These are phyloP conservation scores for Lomographa bimaculata DNA, from an alignment of 2,888 invertebrate species.

Conservation along the genomic window DNA sequence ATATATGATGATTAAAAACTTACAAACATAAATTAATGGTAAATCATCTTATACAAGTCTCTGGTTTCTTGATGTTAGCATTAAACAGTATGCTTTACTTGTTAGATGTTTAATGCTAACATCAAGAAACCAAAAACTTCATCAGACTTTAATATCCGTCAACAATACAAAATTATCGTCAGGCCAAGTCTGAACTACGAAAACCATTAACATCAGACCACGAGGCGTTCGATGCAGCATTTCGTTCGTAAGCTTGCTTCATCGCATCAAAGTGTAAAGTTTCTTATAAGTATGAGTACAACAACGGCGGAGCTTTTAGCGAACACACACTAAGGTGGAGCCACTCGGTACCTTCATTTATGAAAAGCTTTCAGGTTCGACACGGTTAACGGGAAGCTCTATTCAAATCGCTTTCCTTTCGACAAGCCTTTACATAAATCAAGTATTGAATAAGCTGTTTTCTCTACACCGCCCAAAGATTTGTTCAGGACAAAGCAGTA, in stretches of 20 bases:
- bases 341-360: conserved; percentile 63
- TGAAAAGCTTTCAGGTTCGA: conserved; percentile 78
- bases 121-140: too few species aligned
- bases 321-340: conserved; percentile 62
- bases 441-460: conserved; percentile 69
- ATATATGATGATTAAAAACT: too few species aligned
- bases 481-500: conserved; percentile 35
- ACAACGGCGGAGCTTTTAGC: conserved; percentile 63
- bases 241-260: conserved; percentile 40
- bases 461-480: conserved; percentile 44
- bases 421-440: conserved; percentile 69
- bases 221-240: conserved; percentile 38
- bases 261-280: conserved; percentile 57
- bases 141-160: too few species aligned
- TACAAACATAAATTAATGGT: too few species aligned
- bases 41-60: too few species aligned
- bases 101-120: too few species aligned
- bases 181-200: too few species aligned
- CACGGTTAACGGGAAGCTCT: conserved; percentile 64
- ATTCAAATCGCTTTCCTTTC: conserved; percentile 73
- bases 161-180: too few species aligned
- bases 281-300: conserved; percentile 44
- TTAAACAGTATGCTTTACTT: too few species aligned
- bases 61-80: too few species aligned
- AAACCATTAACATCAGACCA: conserved; percentile 34